phyloP scores from a whole-genome alignment of 2,888 invertebrate species.

The Fragum sueziense region DNA sequence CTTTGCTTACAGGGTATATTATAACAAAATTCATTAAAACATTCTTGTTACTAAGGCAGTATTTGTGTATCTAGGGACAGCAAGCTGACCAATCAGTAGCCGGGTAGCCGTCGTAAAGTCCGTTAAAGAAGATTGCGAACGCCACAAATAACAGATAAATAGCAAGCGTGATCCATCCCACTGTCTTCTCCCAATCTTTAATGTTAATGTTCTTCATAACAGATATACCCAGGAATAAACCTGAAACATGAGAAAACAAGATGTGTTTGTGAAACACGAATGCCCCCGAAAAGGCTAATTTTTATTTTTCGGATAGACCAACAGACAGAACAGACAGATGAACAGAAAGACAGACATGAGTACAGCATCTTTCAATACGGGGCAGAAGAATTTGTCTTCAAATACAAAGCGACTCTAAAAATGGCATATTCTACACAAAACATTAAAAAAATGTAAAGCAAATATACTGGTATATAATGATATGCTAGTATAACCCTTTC shows the following conservation, averaged over 20 bases:
- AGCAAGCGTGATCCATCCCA: constrained; percentile 80
- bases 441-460: too few species aligned
- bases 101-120: constrained; percentile 78
- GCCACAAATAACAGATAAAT: constrained; percentile 78
- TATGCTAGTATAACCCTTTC: too few species aligned
- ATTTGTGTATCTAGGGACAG: constrained; percentile 42
- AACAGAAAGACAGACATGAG: too few species aligned
- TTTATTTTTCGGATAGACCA: neutral
- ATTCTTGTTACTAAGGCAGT: neutral
- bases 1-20: neutral
- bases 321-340: too few species aligned
- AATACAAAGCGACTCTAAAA: too few species aligned
- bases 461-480: too few species aligned
- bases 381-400: too few species aligned
- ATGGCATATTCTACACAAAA: too few species aligned
- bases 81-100: constrained; percentile 76
- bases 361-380: too few species aligned
- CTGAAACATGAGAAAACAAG: constrained; percentile 54
- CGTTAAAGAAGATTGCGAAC: constrained; percentile 79
- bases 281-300: neutral
- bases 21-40: neutral
- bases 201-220: constrained; percentile 80
- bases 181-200: constrained; percentile 80
- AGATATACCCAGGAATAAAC: constrained; percentile 80
- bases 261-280: neutral